Evolutionary conservation across 2,797 vertebrate genomes (phyloP).

Genomic region (Channa striata): DNA sequence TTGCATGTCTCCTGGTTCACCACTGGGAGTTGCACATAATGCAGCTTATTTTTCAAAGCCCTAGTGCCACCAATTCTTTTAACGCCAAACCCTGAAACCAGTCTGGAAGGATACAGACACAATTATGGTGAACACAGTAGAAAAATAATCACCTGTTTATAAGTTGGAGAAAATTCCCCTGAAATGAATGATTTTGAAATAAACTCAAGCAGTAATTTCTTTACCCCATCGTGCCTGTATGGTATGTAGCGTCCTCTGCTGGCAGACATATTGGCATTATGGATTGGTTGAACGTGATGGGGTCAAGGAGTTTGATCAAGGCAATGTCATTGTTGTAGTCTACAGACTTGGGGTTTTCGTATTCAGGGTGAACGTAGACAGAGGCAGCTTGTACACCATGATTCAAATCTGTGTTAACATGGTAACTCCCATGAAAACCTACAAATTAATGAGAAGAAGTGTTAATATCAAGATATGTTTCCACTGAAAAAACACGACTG

Average conservation of each 20-base stretch:
- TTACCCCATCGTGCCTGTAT: constrained; percentile 61
- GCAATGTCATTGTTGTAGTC: constrained; percentile 76
- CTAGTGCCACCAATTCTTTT: accelerated
- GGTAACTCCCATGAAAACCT: constrained; percentile 69
- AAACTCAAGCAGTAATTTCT: neutral
- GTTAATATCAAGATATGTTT: neutral
- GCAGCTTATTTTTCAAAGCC: constrained; percentile 40
- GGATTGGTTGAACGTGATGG: constrained; percentile 61
- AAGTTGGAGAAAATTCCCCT: neutral
- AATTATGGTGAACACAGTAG: neutral
- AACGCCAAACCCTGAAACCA: constrained; percentile 68
- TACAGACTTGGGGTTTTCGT: neutral
- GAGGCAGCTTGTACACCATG: constrained; percentile 10
- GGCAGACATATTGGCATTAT: constrained; percentile 81
- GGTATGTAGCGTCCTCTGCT: constrained; percentile 29
- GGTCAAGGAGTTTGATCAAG: constrained; percentile 67
- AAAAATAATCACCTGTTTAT: too few species aligned
- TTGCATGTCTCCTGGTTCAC: constrained; percentile 61
- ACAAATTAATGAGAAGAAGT: constrained; percentile 4
- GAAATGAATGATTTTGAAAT: neutral
- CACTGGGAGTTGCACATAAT: constrained; percentile 62
- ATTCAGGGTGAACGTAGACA: constrained; percentile 69
- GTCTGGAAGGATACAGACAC: constrained; percentile 39
- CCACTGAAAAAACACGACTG: neutral
- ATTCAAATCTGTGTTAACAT: accelerated